A percentile compares a stretch with the other conserved stretches of the same genome.
Conservation (phyloP, 2,888 invertebrate species). For the Polylopha cassiicola region DNA sequence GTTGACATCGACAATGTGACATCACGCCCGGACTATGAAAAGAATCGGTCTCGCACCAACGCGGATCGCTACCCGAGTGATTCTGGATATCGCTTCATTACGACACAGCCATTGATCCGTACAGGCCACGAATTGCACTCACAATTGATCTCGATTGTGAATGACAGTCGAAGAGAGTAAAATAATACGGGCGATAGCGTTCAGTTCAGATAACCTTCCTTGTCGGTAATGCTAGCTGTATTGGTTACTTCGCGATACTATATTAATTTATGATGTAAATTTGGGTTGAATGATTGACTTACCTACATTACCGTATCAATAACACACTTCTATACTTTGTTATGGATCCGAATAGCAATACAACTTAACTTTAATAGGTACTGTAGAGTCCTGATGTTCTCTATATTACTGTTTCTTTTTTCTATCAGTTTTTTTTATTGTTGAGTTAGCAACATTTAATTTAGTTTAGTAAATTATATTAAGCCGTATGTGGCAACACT, state of each 20-base stretch:
- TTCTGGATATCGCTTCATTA: conserved; percentile 21
- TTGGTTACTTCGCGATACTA: conserved; percentile 18
- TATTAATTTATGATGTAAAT: conserved; percentile 15
- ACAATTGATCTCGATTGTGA: conserved; percentile 9
- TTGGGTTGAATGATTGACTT: conserved; percentile 7
- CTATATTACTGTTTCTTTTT: too few relatives aligned
- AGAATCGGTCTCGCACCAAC: conserved; percentile 32
- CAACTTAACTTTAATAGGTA: too few relatives aligned
- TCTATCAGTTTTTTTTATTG: too few relatives aligned
- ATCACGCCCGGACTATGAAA: conserved; percentile 16
- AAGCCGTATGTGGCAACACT: too few relatives aligned
- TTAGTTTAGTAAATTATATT: too few relatives aligned
- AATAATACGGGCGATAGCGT: conserved; percentile 21
- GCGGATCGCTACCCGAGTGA: conserved; percentile 20
- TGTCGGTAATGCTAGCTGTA: conserved; percentile 17
- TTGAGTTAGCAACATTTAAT: too few relatives aligned
- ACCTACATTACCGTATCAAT: too few relatives aligned
- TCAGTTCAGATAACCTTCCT: conserved; percentile 21
- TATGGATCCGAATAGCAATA: too few relatives aligned
- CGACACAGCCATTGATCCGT: conserved; percentile 18
- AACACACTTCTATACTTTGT: too few relatives aligned
- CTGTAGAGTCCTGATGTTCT: too few relatives aligned
- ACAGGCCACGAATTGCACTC: conserved; percentile 6
- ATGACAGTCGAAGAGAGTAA: conserved; percentile 16
- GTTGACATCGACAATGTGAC: conserved; percentile 17